A percentile compares a stretch with the other conserved stretches of the same genome.
phyloP scores from a whole-genome alignment of 2,113 vertebrate genomes.

The Daubentonia madagascariensis region DNA sequence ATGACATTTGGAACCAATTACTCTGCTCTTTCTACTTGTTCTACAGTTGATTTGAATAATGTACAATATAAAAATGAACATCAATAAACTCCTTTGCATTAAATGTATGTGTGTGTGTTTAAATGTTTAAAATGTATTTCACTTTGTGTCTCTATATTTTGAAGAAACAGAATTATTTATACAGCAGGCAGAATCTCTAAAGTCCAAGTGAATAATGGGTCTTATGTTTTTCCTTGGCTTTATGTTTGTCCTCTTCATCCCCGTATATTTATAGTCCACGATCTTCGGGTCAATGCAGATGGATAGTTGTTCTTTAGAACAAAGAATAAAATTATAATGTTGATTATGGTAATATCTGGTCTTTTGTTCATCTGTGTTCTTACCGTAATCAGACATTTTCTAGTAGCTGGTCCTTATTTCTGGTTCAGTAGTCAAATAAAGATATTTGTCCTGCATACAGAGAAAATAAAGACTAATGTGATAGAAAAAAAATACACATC shows the following conservation, averaged over 20 bases:
- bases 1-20: neutral
- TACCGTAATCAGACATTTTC: neutral
- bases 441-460: neutral
- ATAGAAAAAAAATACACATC: neutral
- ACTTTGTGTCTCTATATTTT: neutral
- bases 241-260: neutral
- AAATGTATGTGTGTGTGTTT: neutral
- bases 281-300: neutral
- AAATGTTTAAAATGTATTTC: neutral
- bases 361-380: neutral
- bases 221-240: neutral
- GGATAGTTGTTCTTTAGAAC: neutral
- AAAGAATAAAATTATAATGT: neutral
- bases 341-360: neutral
- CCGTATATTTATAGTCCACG: neutral
- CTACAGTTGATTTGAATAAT: neutral
- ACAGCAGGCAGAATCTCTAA: neutral
- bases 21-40: neutral
- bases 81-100: neutral
- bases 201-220: neutral
- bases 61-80: neutral
- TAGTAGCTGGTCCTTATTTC: neutral
- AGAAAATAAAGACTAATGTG: neutral
- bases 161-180: neutral
- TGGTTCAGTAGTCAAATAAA: neutral